A percentile compares a stretch with the other conserved stretches of the same genome.
These are phyloP conservation scores for Hydriomena furcata DNA, from an alignment of 2,888 invertebrate genomes.

Conservation along the genomic window DNA sequence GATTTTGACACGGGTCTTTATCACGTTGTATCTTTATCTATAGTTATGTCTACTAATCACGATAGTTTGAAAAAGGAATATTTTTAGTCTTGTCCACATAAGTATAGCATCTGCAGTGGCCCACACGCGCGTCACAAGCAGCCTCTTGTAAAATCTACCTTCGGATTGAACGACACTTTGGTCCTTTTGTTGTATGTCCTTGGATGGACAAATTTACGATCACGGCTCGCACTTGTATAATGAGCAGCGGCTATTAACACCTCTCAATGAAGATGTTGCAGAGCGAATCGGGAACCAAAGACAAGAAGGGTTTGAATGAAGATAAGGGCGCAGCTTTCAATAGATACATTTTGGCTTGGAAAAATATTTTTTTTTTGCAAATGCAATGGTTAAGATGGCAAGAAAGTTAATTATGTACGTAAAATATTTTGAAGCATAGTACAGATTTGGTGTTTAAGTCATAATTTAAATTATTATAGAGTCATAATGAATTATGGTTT, in stretches of 20 bases:
- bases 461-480: too few species aligned
- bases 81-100: constrained; percentile 54
- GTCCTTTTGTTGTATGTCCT: constrained; percentile 75
- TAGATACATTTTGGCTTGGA: neutral
- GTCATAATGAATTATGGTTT: too few species aligned
- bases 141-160: constrained; percentile 81
- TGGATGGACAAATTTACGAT: constrained; percentile 78
- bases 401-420: too few species aligned
- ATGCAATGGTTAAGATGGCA: neutral
- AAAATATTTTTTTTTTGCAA: neutral
- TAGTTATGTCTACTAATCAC: too few species aligned
- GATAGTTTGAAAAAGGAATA: too few species aligned
- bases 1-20: too few species aligned
- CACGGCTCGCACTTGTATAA: constrained; percentile 61
- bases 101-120: constrained; percentile 44
- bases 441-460: too few species aligned
- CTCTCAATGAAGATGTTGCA: constrained; percentile 72
- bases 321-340: constrained; percentile 15
- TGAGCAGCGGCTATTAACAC: constrained; percentile 79
- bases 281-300: constrained; percentile 18
- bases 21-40: too few species aligned
- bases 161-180: constrained; percentile 70
- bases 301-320: constrained; percentile 26
- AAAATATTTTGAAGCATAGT: too few species aligned
- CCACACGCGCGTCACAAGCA: constrained; percentile 77